These are phyloP conservation scores for Thunnus maccoyii DNA, from an alignment of 2,113 vertebrate genomes.

Conservation along the genomic window DNA sequence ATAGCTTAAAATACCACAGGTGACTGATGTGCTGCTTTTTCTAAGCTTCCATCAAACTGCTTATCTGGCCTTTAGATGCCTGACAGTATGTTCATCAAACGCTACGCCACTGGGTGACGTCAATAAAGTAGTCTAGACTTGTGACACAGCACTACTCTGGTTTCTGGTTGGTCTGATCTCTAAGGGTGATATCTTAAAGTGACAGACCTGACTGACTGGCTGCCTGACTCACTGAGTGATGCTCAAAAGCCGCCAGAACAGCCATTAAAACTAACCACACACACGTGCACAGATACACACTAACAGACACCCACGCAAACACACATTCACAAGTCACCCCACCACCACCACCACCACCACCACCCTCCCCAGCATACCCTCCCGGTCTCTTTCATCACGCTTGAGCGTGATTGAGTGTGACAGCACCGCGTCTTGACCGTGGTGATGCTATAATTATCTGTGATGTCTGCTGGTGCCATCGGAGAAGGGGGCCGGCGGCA, in stretches of 20 bases:
- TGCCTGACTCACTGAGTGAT: slow-evolving; percentile 32
- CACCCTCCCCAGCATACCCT: background rate
- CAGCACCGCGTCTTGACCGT: slow-evolving; percentile 67
- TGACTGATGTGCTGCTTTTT: background rate
- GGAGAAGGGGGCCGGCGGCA: slow-evolving; percentile 67
- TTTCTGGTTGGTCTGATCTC: slow-evolving; percentile 50
- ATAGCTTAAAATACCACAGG: slow-evolving; percentile 13
- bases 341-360: background rate
- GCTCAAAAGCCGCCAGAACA: slow-evolving; percentile 50
- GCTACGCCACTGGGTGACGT: slow-evolving; percentile 43
- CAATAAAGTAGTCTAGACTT: slow-evolving; percentile 37
- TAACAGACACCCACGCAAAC: slow-evolving; percentile 6
- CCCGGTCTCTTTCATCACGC: slow-evolving; percentile 52
- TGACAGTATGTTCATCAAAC: slow-evolving; percentile 29
- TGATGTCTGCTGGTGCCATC: slow-evolving; percentile 82
- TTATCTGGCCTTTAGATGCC: slow-evolving; percentile 4
- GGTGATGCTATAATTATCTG: slow-evolving; percentile 82
- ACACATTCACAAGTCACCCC: background rate
- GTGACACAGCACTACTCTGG: slow-evolving; percentile 46
- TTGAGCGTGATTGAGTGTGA: slow-evolving; percentile 74
- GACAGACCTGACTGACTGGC: slow-evolving; percentile 23
- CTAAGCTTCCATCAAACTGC: slow-evolving; percentile 11
- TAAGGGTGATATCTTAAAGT: slow-evolving; percentile 56
- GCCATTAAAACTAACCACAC: slow-evolving; percentile 30
- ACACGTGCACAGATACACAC: slow-evolving; percentile 11